Conservation (phyloP, 2,888 invertebrate genomes). For the Stenchaetothrips biformis region DNA sequence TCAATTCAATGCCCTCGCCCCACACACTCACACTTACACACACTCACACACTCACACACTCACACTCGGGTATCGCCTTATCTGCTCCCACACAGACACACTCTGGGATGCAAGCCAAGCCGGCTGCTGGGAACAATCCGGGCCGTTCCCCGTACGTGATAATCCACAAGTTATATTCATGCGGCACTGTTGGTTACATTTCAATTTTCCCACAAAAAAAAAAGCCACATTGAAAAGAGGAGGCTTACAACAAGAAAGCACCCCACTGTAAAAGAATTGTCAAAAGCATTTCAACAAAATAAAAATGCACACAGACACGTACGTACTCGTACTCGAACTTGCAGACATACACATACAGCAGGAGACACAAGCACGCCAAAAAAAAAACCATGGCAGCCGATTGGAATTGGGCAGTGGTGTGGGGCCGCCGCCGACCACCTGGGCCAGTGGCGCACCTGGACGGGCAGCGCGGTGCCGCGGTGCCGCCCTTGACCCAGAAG, state of each 20-base stretch:
- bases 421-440: not conserved
- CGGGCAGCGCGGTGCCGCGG: not conserved
- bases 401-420: not conserved
- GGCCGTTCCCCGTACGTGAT: not conserved
- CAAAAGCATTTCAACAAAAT: too few species aligned
- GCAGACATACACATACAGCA: not conserved
- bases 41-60: not conserved
- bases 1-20: too few species aligned
- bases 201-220: too few species aligned
- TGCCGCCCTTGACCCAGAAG: not conserved
- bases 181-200: too few species aligned
- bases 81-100: not conserved
- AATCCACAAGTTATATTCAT: too few species aligned
- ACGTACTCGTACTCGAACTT: not conserved
- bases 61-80: not conserved
- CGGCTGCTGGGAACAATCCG: not conserved
- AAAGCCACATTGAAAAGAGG: too few species aligned
- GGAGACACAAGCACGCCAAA: not conserved
- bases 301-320: not conserved
- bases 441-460: not conserved
- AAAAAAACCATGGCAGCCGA: not conserved
- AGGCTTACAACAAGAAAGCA: too few species aligned
- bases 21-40: not conserved
- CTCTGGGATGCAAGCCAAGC: not conserved
- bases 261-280: too few species aligned